Percentiles rank a stretch among this genome's conserved stretches.
phyloP scores from a whole-genome alignment of 92 coral and sea anemone species.

The Zoanthus solanderi region DNA sequence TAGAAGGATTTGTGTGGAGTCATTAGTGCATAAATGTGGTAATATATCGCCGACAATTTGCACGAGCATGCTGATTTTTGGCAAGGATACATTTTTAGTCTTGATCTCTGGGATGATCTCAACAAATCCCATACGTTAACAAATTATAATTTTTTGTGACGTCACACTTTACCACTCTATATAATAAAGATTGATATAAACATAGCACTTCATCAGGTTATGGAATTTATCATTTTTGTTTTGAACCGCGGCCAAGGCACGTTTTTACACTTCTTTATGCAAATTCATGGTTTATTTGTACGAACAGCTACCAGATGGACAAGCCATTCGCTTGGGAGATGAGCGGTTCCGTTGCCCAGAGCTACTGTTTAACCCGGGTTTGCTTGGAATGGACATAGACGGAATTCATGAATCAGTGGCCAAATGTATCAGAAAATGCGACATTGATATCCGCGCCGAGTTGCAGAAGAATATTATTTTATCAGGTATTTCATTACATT shows the following conservation, averaged over 20 bases:
- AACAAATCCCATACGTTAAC: too few relatives aligned
- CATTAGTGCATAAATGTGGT: too few relatives aligned
- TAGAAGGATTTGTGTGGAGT: too few relatives aligned
- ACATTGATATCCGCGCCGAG: conserved; percentile 83
- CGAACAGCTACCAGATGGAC: conserved; percentile 95
- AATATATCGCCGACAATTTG: too few relatives aligned
- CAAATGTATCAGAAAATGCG: conserved; percentile 88
- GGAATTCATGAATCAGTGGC: conserved; percentile 92
- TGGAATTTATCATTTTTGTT: too few relatives aligned
- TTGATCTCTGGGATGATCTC: too few relatives aligned
- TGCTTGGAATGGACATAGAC: conserved; percentile 88
- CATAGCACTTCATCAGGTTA: too few relatives aligned
- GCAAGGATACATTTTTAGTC: too few relatives aligned
- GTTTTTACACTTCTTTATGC: background rate
- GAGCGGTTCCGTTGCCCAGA: conserved; percentile 99
- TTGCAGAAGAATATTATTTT: conserved; percentile 79
- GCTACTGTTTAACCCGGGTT: conserved; percentile 86
- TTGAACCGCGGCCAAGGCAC: background rate
- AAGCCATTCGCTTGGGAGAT: conserved; percentile 82
- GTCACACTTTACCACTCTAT: too few relatives aligned
- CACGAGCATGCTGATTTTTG: too few relatives aligned
- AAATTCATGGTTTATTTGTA: background rate
- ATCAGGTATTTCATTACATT: conserved; percentile 71
- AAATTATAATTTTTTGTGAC: too few relatives aligned
- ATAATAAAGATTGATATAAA: too few relatives aligned